Conservation (phyloP, 2,888 invertebrate genomes). For the Catotricha subobsoleta region DNA sequence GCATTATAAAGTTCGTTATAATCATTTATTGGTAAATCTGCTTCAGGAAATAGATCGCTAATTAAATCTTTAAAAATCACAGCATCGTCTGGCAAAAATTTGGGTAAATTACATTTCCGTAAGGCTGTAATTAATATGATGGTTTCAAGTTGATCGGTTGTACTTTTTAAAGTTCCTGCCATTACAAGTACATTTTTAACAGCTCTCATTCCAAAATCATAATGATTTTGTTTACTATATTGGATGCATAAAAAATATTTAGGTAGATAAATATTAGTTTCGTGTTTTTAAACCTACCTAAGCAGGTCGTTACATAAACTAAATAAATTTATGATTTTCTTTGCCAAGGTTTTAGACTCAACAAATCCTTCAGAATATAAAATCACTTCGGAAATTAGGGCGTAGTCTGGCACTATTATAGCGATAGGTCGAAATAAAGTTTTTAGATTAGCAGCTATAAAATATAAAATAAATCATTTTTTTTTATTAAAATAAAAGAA, state of each 20-base stretch:
- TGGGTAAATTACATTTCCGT: conserved; percentile 77
- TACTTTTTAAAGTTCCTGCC: conserved; percentile 77
- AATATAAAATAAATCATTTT: neutral
- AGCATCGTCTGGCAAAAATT: conserved; percentile 73
- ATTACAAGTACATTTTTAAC: conserved; percentile 85
- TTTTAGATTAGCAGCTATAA: conserved; percentile 62
- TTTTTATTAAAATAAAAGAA: neutral
- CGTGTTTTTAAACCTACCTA: too few species aligned
- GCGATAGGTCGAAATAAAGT: conserved; percentile 71
- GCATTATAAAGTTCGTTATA: conserved; percentile 57
- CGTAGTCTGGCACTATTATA: conserved; percentile 89
- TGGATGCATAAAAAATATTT: too few species aligned
- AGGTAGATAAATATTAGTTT: too few species aligned
- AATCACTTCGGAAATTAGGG: conserved; percentile 76
- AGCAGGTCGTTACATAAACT: conserved; percentile 80
- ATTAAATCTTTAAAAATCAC: conserved; percentile 71
- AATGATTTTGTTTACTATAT: conserved; percentile 84
- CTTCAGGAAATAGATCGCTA: conserved; percentile 77
- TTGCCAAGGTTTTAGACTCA: conserved; percentile 67
- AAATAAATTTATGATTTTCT: conserved; percentile 88
- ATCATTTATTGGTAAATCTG: conserved; percentile 57
- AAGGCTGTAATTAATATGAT: conserved; percentile 68
- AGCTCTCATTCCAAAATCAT: conserved; percentile 86
- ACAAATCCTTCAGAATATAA: conserved; percentile 88
- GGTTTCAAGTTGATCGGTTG: conserved; percentile 69